Evolutionary conservation across 2,113 vertebrate genomes (phyloP), one percentile per base, ranked within the genome.

Genomic region (Oncorhynchus kisutch): DNA sequence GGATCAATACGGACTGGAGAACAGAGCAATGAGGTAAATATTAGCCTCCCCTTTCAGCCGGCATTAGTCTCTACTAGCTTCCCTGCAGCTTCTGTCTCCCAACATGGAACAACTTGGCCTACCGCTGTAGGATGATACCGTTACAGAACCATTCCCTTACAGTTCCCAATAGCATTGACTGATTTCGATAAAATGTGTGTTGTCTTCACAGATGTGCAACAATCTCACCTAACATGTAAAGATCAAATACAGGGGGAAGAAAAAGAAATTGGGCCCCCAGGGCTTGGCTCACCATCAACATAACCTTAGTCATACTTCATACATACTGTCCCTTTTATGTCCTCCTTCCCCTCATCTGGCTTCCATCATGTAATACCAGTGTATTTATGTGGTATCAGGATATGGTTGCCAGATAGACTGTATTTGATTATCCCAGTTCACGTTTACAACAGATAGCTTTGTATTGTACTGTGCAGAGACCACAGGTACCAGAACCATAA

Each of bases 221-320:
- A 25, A 29, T 18, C 29, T 68, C 66, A 16, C 79, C 49, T 54
- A 25, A 69, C 62, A 49, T 25, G 77, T 27, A 5, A 57, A 78
- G 77, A 79, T 34, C 67, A 25, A 49, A 67, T 67, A 13, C 22
- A 67, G 34, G 31, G 7, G 27, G 51, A 77, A 25, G 22, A 77
- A 29, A 67, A 78, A 87, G 77, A 81, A 71, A 82, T 82, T 84
- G 82, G 77, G 81, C 84, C 88, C 87, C 80, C 70, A 80, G 85
- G 79, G 84, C 84, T 82, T 78, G 73, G 85, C 87, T 90, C 81
- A 78, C 78, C 84, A 79, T 88, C 84, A 86, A 90, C 87, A 91
- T 89, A 91, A 88, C 87, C 87, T 88, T 57, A 89, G 89, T 90
- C 89, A 91, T 90, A 87, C 86, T 90, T 89, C 86, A 92, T 89